A percentile compares a stretch with the other conserved stretches of the same genome.
phyloP scores from a whole-genome alignment of 2,113 vertebrate species.

The Paradisaea rubra region DNA sequence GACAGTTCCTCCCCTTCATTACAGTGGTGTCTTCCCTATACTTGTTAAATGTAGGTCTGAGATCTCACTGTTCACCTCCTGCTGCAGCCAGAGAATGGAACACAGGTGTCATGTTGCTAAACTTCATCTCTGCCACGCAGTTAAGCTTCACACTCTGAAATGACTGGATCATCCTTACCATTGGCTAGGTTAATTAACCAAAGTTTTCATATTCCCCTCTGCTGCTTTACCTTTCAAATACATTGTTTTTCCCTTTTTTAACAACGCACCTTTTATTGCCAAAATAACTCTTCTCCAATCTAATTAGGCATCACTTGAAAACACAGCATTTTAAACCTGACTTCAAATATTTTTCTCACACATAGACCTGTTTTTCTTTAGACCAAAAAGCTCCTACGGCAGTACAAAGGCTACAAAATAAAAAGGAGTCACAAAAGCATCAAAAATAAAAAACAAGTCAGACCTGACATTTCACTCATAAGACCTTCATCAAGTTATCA shows the following conservation, averaged over 20 bases:
- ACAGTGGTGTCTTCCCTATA: background rate
- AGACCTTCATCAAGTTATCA: background rate
- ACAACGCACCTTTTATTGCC: background rate
- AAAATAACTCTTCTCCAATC: background rate
- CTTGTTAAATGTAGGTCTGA: slow-evolving; percentile 47
- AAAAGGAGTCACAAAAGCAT: background rate
- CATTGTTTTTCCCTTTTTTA: background rate
- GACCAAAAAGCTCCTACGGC: background rate
- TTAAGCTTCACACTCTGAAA: slow-evolving; percentile 21
- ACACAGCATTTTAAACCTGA: background rate
- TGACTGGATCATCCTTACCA: slow-evolving; percentile 23
- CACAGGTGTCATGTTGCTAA: slow-evolving; percentile 43
- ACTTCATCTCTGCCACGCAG: slow-evolving; percentile 38
- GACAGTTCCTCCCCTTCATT: slow-evolving; percentile 20
- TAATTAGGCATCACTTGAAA: slow-evolving; percentile 19
- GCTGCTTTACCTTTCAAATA: background rate
- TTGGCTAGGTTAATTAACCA: slow-evolving; percentile 40
- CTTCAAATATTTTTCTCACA: background rate
- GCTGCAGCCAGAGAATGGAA: slow-evolving; percentile 54
- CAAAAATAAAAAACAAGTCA: background rate
- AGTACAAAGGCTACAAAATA: slow-evolving; percentile 15
- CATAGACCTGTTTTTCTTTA: background rate
- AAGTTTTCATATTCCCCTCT: background rate
- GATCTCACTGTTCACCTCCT: slow-evolving; percentile 42
- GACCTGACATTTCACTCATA: background rate